A percentile compares a stretch with the other conserved stretches of the same genome.
phyloP scores from a whole-genome alignment of 2,113 vertebrate species.

The Phoxinus phoxinus region DNA sequence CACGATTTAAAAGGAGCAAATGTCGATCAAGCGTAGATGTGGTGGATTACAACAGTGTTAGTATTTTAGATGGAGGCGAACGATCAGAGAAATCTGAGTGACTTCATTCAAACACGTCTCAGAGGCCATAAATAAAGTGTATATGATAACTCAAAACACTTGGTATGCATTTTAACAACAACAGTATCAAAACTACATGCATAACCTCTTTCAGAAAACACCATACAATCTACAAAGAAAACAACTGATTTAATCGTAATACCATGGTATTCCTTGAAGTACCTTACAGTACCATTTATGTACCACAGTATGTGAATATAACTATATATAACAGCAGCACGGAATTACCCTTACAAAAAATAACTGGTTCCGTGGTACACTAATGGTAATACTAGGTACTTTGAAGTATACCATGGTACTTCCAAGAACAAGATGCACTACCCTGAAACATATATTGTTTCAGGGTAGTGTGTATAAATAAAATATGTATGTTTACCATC shows the following conservation, averaged over 20 bases:
- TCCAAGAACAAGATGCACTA: no score
- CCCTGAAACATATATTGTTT: no score
- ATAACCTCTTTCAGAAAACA: not conserved
- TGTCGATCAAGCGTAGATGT: not conserved
- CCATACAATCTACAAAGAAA: not conserved
- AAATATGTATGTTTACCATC: no score
- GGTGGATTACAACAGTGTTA: not conserved
- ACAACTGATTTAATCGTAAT: not conserved
- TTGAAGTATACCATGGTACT: not conserved
- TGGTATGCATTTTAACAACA: no score
- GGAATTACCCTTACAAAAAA: not conserved
- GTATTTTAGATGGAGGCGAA: not conserved
- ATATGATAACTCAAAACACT: not conserved
- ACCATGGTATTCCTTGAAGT: not conserved
- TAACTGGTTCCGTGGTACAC: not conserved
- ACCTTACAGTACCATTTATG: not conserved
- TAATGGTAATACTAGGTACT: not conserved
- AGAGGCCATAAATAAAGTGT: not conserved
- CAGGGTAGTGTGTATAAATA: no score
- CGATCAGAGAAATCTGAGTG: not conserved
- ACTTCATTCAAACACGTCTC: not conserved
- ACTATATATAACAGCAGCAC: not conserved
- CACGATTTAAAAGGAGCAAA: slow-evolving; percentile 25
- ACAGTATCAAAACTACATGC: not conserved
- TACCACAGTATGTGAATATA: not conserved